Percentiles rank a stretch among this genome's conserved stretches.
Conservation (phyloP, 2,797 vertebrate genomes). For the Hippocampus kuda region DNA sequence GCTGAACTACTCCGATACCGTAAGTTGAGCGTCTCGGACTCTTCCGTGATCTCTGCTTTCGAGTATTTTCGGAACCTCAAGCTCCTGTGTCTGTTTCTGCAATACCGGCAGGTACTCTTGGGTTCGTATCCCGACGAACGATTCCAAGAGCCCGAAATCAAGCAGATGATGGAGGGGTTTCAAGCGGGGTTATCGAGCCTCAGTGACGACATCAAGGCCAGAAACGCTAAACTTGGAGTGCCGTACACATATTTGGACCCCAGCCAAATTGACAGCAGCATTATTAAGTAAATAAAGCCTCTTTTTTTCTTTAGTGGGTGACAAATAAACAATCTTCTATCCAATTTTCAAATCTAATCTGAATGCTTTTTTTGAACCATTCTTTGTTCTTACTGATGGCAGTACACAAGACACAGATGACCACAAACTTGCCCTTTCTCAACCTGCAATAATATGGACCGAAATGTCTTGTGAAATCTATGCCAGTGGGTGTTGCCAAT, state of each 20-base stretch:
- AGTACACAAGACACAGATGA: no score
- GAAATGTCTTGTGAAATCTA: no score
- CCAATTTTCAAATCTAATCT: no score
- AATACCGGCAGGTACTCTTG: slow-evolving; percentile 49
- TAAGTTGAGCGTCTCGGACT: slow-evolving; percentile 29
- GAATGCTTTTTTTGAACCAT: no score
- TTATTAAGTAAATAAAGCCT: slow-evolving; percentile 15
- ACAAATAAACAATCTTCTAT: not conserved
- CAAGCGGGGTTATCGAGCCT: slow-evolving; percentile 49
- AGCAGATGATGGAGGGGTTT: slow-evolving; percentile 50
- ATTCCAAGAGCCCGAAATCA: slow-evolving; percentile 44
- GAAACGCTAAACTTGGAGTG: slow-evolving; percentile 52
- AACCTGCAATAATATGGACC: no score
- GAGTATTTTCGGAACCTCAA: no score
- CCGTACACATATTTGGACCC: slow-evolving; percentile 54
- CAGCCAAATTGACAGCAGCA: slow-evolving; percentile 32
- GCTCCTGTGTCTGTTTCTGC: not conserved
- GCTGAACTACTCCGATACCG: slow-evolving; percentile 50
- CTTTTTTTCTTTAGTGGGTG: not conserved
- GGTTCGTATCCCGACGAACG: slow-evolving; percentile 58
- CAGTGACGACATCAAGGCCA: slow-evolving; percentile 45
- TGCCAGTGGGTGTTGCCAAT: no score
- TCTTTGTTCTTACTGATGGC: no score
- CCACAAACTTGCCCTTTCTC: no score
- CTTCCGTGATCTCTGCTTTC: no score